A percentile compares a stretch with the other conserved stretches of the same genome.
These are phyloP conservation scores for Mactromeris polynyma DNA, from an alignment of 2,888 invertebrate species.

Conservation along the genomic window DNA sequence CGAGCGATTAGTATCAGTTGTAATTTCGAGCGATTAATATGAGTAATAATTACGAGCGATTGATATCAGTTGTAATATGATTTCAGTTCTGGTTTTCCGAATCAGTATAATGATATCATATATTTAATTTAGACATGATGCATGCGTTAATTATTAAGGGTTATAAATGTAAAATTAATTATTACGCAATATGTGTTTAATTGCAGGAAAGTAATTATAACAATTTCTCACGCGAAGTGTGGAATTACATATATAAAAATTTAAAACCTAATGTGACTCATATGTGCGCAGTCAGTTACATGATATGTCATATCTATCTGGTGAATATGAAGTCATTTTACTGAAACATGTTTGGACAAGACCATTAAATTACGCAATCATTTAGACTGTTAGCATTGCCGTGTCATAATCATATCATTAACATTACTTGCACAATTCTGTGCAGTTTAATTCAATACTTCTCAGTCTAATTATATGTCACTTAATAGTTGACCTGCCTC, in stretches of 20 bases:
- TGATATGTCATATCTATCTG: not conserved
- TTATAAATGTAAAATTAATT: not conserved
- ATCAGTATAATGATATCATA: not conserved
- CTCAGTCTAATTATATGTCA: not conserved
- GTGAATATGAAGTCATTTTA: not conserved
- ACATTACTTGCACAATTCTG: not conserved
- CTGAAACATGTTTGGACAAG: constrained; percentile 7
- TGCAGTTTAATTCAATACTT: not conserved
- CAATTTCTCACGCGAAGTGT: not conserved
- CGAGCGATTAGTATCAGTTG: too few relatives aligned
- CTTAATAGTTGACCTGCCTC: not conserved
- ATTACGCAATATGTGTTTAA: not conserved
- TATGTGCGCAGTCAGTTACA: not conserved
- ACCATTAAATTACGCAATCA: not conserved
- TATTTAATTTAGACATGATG: not conserved
- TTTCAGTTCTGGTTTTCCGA: not conserved
- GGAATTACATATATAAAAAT: not conserved
- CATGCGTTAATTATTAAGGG: not conserved
- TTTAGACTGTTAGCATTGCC: not conserved
- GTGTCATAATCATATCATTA: not conserved
- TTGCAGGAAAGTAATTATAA: not conserved
- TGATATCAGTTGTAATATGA: not conserved
- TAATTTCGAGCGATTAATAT: too few relatives aligned
- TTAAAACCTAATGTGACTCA: not conserved
- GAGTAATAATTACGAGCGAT: too few relatives aligned